Evolutionary conservation across 2,797 vertebrate species (phyloP), one percentile per base, ranked within the genome.

Genomic region (Odontamblyopus rebecca): DNA sequence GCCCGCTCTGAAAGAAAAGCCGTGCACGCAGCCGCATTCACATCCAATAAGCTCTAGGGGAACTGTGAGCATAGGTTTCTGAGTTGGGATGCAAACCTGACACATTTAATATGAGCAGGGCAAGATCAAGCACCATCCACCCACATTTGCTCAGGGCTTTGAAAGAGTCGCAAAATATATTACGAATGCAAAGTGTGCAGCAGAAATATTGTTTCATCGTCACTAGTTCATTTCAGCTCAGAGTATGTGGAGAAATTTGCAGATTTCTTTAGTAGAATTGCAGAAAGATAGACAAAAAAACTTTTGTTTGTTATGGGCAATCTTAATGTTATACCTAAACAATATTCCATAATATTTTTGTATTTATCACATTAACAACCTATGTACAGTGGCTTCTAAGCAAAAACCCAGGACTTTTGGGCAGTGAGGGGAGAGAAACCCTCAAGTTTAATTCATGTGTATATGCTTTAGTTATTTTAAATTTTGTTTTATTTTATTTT

Each of bases 1-100:
- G 91, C 89, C 83, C 89, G 86, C 92, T 85, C 88, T 88, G 83
- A 91, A 88, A 89, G 89, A 89, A 92, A 89, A 88, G 88, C 79
- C 82, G 79, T 77, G 84, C 86, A 83, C 78, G 71, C 77, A 75
- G 80, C 86, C 76, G 72, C 81, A 77, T 86, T 93, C 89, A 91
- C 84, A 91, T 90, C 85, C 89, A 93, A 93, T 92, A 81, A 91
- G 69, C 70, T 70, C 77, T 61, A 78, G 84, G 72, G 69, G 84
- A 84, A 84, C 80, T 79, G 77, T 68, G 80, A 75, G 81, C 77
- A 76, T 73, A 81, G 84, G 77, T 87, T 86, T 86, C 76, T 69
- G 86, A 85, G 82, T 86, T 85, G 88, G 81, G 84, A 84, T 72
- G 86, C 85, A 74, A 87, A 85, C 87, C 81, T 92, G 92, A 91